Base-by-base conservation (phyloP, 1,140 invertebrate genomes). In the Notospermus geniculatus region DNA sequence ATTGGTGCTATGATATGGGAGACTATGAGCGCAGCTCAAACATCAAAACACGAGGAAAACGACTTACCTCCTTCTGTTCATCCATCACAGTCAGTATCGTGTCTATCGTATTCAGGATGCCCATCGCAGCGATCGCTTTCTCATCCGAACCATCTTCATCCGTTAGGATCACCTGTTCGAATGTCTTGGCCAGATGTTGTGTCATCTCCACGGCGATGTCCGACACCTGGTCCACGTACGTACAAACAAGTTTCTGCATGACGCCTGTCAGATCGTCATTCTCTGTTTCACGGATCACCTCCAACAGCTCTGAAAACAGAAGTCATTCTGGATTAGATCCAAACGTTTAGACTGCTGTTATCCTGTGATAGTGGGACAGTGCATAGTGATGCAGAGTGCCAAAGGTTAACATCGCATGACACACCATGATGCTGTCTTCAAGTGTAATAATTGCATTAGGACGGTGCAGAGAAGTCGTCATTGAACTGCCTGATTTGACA, bases 71-170 rank as follows among this genome's bases (percentile, higher is more conserved):
- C 70, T 77, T 81, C 68, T 94, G 89, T 60, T 95, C 90, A 75
- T 96, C 94, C 91, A 98, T 95, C 7, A 97, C 92, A 65, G 87
- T 91, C 0, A 98, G 80, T 46, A 99, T 85, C 0, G 93, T 97
- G 81, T 98, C 94, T 78, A 99, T 93, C 1, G 97, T 98, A 75
- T 93, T 97, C 1, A 99, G 82, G 1, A 98, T 84, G 53, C 95
- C 95, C 90, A 99, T 97, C 1, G 95, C 93, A 13, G 94, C 94
- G 52, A 98, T 95, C 17, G 94, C 93, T 74, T 97, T 98, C 74
- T 99, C 96, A 76, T 98, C 95, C 17, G 89, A 89, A 2, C 90
- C 91, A 76, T 93, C 93, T 68, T 93, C 73, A 56, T 80, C 77
- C 22, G 75, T 85, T 27, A 79, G 71, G 52, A 95, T 82, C 4